Percentiles rank a stretch among this genome's conserved stretches.
Conservation (phyloP, 2,888 invertebrate genomes). For the Pheosia tremula region DNA sequence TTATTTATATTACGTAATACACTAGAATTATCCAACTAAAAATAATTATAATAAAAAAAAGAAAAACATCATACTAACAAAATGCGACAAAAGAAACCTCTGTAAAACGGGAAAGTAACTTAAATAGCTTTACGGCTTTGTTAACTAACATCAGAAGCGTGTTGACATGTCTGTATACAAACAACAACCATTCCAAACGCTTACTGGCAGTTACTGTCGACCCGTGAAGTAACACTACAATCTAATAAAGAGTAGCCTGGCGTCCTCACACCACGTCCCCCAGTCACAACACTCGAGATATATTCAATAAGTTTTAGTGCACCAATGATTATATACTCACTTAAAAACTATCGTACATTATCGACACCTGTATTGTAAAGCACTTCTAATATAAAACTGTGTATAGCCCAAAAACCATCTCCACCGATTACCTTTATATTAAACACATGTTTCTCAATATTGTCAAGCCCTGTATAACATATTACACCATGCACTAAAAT, state of each 20-base stretch:
- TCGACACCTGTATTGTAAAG: not conserved
- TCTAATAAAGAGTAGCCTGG: slow-evolving; percentile 18
- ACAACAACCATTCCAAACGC: slow-evolving; percentile 31
- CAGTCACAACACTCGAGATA: slow-evolving; percentile 63
- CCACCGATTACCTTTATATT: not conserved
- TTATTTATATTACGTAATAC: slow-evolving; percentile 75
- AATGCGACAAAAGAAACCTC: slow-evolving; percentile 52
- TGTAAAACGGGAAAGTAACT: slow-evolving; percentile 46
- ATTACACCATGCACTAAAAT: slow-evolving; percentile 49
- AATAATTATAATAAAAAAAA: slow-evolving; percentile 57
- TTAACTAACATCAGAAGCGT: slow-evolving; percentile 11
- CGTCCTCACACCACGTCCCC: slow-evolving; percentile 75
- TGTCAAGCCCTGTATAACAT: not conserved
- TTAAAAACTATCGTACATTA: slow-evolving; percentile 4
- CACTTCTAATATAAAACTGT: not conserved
- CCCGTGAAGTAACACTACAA: slow-evolving; percentile 24
- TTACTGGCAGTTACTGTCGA: slow-evolving; percentile 36
- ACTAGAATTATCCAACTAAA: slow-evolving; percentile 75
- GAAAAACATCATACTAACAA: slow-evolving; percentile 67
- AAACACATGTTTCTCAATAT: not conserved
- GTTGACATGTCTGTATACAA: not conserved
- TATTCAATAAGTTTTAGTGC: slow-evolving; percentile 54
- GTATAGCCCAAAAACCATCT: slow-evolving; percentile 14
- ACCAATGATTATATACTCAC: slow-evolving; percentile 5
- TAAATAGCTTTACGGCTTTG: slow-evolving; percentile 31